These are phyloP conservation scores for Spilosoma lubricipeda DNA, from an alignment of 2,888 invertebrate species.

Conservation along the genomic window DNA sequence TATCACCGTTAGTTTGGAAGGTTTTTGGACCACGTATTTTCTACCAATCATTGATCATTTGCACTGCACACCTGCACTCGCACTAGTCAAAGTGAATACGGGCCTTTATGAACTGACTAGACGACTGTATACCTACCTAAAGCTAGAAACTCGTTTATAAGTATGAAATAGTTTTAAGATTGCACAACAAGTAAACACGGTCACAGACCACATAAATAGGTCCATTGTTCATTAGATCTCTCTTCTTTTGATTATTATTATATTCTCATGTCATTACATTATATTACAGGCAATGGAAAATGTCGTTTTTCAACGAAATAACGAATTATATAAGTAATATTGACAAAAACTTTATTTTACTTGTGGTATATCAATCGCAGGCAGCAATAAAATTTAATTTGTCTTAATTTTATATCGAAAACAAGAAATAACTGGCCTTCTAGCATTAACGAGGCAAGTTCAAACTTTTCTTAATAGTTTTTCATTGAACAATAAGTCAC, in stretches of 20 bases:
- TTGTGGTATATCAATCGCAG: background rate
- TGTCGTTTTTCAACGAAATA: background rate
- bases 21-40: too few relatives aligned
- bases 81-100: too few relatives aligned
- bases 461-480: background rate
- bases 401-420: background rate
- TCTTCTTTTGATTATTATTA: conserved; percentile 33
- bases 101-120: conserved; percentile 26
- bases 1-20: too few relatives aligned
- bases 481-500: conserved; percentile 13
- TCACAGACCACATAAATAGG: conserved; percentile 37
- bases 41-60: too few relatives aligned
- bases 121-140: background rate
- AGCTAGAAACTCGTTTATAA: conserved; percentile 46
- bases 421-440: background rate
- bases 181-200: conserved; percentile 41
- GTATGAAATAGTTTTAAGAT: conserved; percentile 40
- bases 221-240: conserved; percentile 29
- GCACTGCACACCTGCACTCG: too few relatives aligned
- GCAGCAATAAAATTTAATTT: background rate
- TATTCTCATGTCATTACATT: conserved; percentile 16
- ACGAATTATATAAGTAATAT: background rate
- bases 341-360: background rate
- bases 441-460: background rate
- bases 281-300: background rate